Conservation (phyloP, 1,140 invertebrate species). For the Musca vetustissima region DNA sequence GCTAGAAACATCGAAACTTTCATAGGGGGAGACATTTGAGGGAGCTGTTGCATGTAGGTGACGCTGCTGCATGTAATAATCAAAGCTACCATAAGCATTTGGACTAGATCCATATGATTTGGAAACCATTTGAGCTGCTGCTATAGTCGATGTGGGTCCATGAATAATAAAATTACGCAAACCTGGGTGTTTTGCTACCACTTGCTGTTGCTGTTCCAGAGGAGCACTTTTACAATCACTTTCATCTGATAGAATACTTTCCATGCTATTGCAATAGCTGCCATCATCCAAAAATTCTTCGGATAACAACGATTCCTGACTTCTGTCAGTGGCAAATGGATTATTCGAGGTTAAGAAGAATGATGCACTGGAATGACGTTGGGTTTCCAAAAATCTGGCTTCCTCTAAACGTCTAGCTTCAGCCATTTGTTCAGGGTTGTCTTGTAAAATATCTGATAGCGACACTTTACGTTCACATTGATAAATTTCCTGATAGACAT, state of each 20-base stretch:
- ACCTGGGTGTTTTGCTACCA: conserved; percentile 45
- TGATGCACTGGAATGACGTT: conserved; percentile 64
- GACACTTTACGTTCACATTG: conserved; percentile 52
- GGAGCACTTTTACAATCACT: conserved; percentile 77
- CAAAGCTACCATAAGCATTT: conserved; percentile 56
- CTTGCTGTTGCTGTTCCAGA: conserved; percentile 62
- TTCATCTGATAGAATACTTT: conserved; percentile 77
- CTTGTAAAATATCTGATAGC: conserved; percentile 48
- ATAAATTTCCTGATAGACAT: conserved; percentile 64
- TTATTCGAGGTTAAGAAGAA: conserved; percentile 65
- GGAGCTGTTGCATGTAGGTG: conserved; percentile 29
- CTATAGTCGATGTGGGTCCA: conserved; percentile 6
- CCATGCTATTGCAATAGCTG: conserved; percentile 71
- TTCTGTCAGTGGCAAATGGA: conserved; percentile 56
- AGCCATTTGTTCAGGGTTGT: conserved; percentile 43
- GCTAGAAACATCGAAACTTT: conserved; percentile 50
- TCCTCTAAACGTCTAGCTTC: conserved; percentile 42
- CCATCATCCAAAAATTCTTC: conserved; percentile 61
- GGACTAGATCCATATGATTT: conserved; percentile 66
- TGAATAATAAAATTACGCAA: conserved; percentile 51
- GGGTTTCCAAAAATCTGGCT: conserved; percentile 53
- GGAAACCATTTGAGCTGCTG: conserved; percentile 42
- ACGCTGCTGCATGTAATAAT: conserved; percentile 52
- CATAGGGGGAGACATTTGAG: conserved; percentile 30
- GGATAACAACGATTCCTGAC: conserved; percentile 76